Percentiles rank a stretch among this genome's conserved stretches.
phyloP scores from a whole-genome alignment of 1,140 invertebrate species.

The Acromyrmex heyeri region DNA sequence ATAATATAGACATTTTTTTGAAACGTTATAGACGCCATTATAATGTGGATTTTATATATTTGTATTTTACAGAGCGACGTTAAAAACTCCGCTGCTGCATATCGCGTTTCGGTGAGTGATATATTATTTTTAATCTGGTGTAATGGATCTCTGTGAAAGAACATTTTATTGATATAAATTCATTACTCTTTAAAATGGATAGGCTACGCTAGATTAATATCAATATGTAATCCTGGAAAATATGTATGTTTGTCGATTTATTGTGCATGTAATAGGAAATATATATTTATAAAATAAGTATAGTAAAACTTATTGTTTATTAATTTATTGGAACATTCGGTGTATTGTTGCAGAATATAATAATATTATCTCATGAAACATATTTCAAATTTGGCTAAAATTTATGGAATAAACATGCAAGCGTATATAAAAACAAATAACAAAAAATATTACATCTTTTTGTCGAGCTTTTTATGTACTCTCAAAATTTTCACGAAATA shows the following conservation, averaged over 20 bases:
- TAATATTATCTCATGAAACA: too few relatives aligned
- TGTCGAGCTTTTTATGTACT: too few relatives aligned
- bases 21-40: not conserved
- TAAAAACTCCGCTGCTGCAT: not conserved
- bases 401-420: too few relatives aligned
- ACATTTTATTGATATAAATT: not conserved
- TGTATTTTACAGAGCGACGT: not conserved
- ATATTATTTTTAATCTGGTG: not conserved
- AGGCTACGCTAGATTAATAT: not conserved
- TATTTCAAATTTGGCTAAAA: too few relatives aligned
- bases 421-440: too few relatives aligned
- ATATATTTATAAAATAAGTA: not conserved
- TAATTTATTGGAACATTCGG: not conserved
- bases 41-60: constrained; percentile 4
- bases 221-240: not conserved
- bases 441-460: too few relatives aligned
- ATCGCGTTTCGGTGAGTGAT: not conserved
- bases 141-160: not conserved
- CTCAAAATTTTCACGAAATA: too few relatives aligned
- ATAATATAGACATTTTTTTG: not conserved
- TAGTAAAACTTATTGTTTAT: not conserved
- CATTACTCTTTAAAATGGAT: not conserved
- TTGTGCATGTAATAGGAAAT: not conserved
- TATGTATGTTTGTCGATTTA: not conserved
- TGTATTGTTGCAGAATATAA: not conserved